phyloP scores from a whole-genome alignment of 2,888 invertebrate genomes.

The Apoderus coryli region DNA sequence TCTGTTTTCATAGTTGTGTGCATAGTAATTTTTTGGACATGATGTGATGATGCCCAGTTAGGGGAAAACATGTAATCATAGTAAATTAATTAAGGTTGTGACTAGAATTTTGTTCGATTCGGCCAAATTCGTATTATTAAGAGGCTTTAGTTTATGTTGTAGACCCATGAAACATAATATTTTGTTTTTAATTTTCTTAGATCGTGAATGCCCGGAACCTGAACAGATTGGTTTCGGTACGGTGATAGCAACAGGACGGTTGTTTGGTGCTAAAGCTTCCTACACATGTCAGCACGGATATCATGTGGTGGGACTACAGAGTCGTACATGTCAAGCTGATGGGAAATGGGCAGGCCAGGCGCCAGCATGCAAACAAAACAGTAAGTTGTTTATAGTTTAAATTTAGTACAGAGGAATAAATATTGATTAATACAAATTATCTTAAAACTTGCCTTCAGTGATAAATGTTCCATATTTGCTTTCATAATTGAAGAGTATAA shows the following conservation, averaged over 20 bases:
- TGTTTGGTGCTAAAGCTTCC: slow-evolving; percentile 70
- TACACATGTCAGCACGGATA: slow-evolving; percentile 83
- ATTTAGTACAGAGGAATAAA: too few species aligned
- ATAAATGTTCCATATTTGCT: too few species aligned
- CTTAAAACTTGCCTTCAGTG: too few species aligned
- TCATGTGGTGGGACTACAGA: slow-evolving; percentile 73
- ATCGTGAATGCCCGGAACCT: slow-evolving; percentile 75
- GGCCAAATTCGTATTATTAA: slow-evolving; percentile 1
- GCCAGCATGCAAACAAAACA: slow-evolving; percentile 75
- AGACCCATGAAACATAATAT: slow-evolving; percentile 3
- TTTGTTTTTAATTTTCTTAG: too few species aligned
- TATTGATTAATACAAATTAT: too few species aligned
- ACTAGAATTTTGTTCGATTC: too few species aligned
- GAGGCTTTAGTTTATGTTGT: not conserved
- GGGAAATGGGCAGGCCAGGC: slow-evolving; percentile 78
- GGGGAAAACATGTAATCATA: too few species aligned
- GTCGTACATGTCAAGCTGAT: slow-evolving; percentile 82
- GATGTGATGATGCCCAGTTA: too few species aligned
- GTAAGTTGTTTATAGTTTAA: slow-evolving; percentile 34
- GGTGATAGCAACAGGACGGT: slow-evolving; percentile 58
- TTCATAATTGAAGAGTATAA: too few species aligned
- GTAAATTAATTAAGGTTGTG: too few species aligned
- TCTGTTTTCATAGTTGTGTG: too few species aligned
- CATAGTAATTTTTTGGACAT: too few species aligned
- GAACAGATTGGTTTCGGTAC: slow-evolving; percentile 64